Evolutionary conservation across 2,888 invertebrate genomes (phyloP).

Genomic region (Dichetophora obliterata): DNA sequence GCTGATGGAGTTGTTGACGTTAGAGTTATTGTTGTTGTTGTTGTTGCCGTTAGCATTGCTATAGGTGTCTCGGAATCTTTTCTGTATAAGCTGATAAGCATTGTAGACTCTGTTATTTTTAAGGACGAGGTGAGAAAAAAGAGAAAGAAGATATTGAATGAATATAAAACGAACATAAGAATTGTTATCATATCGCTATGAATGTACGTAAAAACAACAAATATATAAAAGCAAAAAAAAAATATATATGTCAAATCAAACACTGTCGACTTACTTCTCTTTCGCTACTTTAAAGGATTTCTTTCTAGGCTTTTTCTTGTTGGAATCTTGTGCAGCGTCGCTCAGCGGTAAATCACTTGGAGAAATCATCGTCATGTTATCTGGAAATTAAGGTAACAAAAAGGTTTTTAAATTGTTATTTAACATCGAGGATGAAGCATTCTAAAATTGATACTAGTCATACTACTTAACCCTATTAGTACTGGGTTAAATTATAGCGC

Average conservation of each 20-base stretch:
- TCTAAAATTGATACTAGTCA: too few relatives aligned
- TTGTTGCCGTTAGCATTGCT: slow-evolving; percentile 61
- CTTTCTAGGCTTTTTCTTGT: slow-evolving; percentile 66
- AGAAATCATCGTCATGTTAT: slow-evolving; percentile 69
- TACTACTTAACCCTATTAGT: too few relatives aligned
- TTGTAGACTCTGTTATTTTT: slow-evolving; percentile 72
- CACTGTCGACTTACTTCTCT: slow-evolving; percentile 66
- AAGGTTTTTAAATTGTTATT: background rate
- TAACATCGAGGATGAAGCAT: too few relatives aligned
- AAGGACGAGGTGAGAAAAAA: slow-evolving; percentile 51
- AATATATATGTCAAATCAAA: slow-evolving; percentile 37
- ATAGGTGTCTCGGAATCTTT: slow-evolving; percentile 79
- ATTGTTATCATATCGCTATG: slow-evolving; percentile 13
- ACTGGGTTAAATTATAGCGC: too few relatives aligned
- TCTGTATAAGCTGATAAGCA: slow-evolving; percentile 80
- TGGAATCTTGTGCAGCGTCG: slow-evolving; percentile 58
- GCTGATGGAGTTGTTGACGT: background rate
- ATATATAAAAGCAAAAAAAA: slow-evolving; percentile 53
- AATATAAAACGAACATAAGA: slow-evolving; percentile 63
- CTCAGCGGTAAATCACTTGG: slow-evolving; percentile 67
- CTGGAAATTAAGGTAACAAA: slow-evolving; percentile 45
- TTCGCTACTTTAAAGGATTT: slow-evolving; percentile 70
- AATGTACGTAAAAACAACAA: background rate
- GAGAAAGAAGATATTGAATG: slow-evolving; percentile 3
- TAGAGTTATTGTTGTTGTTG: background rate